Conservation (phyloP, 1,140 invertebrate species). For the Aphelenchoides avenae region DNA sequence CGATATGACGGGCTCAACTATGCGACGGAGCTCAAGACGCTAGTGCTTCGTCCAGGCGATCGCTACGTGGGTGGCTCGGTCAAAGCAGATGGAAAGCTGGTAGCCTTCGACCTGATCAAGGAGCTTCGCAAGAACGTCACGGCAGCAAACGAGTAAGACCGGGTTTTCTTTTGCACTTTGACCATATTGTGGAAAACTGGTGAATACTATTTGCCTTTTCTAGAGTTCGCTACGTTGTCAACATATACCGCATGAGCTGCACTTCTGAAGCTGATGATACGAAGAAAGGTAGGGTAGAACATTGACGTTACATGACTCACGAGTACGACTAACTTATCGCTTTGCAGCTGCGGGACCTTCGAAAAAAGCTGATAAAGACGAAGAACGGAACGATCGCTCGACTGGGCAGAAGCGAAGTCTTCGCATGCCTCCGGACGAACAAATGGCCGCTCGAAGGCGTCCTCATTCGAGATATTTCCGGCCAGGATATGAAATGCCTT, state of each 20-base stretch:
- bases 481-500: too few relatives aligned
- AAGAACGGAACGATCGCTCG: too few relatives aligned
- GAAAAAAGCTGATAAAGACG: background rate
- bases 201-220: constrained; percentile 8
- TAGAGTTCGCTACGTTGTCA: constrained; percentile 26
- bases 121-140: constrained; percentile 43
- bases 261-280: constrained; percentile 18
- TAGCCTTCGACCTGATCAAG: constrained; percentile 42
- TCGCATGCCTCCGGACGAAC: too few relatives aligned
- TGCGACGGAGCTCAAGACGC: constrained; percentile 35
- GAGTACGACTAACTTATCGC: background rate
- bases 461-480: too few relatives aligned
- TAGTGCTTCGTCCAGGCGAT: constrained; percentile 20
- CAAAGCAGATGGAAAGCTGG: constrained; percentile 18
- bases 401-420: too few relatives aligned
- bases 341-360: background rate
- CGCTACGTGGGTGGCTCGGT: constrained; percentile 34
- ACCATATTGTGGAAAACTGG: background rate
- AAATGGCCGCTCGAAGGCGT: too few relatives aligned
- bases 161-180: background rate
- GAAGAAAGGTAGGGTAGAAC: constrained; percentile 16
- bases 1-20: constrained; percentile 22
- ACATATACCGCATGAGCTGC: constrained; percentile 29
- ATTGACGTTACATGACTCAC: background rate
- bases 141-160: constrained; percentile 29